Evolutionary conservation across 2,797 vertebrate species (phyloP).

Genomic region (Psittacula echo): DNA sequence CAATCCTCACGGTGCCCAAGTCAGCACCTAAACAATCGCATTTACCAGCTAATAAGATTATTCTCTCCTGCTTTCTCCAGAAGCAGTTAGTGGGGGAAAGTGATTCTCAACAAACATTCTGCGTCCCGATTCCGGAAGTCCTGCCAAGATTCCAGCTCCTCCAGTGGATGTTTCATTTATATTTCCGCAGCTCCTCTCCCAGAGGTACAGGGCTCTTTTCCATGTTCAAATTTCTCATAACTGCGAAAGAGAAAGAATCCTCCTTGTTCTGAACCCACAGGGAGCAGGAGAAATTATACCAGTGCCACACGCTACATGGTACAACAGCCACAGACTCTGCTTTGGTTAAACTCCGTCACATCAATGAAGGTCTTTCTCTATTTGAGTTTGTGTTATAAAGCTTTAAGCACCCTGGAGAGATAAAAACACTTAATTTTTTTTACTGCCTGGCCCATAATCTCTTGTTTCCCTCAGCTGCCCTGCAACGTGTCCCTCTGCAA

Average conservation of each 20-base stretch:
- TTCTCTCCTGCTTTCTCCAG: background rate
- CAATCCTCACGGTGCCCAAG: background rate
- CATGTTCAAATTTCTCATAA: background rate
- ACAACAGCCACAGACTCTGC: background rate
- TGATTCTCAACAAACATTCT: background rate
- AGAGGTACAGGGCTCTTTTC: background rate
- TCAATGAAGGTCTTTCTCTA: background rate
- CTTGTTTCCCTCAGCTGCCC: background rate
- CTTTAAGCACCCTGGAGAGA: slow-evolving; percentile 14
- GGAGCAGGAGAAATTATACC: background rate
- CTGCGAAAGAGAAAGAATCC: background rate
- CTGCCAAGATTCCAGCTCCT: background rate
- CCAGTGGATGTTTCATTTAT: background rate
- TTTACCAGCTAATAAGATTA: background rate
- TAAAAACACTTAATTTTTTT: slow-evolving; percentile 24
- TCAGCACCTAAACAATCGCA: background rate
- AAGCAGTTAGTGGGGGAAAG: background rate
- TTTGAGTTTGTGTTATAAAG: background rate
- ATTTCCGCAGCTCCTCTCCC: background rate
- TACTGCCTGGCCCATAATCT: background rate
- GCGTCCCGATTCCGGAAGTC: background rate
- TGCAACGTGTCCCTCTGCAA: background rate
- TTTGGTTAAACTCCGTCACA: background rate
- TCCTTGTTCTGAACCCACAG: background rate
- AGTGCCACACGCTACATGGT: background rate